Evolutionary conservation across 2,797 vertebrate species (phyloP), one percentile per base, ranked within the genome.

Genomic region (Premnoplex brunnescens): DNA sequence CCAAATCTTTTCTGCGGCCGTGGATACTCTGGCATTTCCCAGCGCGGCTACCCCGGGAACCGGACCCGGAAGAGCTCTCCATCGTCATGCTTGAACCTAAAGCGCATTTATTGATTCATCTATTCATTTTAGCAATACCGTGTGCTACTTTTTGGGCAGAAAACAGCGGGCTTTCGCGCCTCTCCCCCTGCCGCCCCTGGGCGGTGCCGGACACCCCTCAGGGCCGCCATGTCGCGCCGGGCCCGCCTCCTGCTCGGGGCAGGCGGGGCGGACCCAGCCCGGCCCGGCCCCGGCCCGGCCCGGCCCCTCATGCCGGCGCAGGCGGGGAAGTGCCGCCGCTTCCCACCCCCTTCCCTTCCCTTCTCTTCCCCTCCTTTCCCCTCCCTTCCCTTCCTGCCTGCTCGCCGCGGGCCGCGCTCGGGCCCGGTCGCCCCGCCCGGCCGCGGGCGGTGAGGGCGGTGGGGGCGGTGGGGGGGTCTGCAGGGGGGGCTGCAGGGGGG

Each of bases 251-350:
- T 10, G 44, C 12, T 21, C 21, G 10, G 46, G 60, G 68, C 39
- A 46, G 52, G 28, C 3, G 21, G 21, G 15, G 37, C n/a, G 43
- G 75, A 32, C 3, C 18, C 16, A 32, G 16, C 16, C n/a, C 26
- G 15, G 48, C 24, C 48, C 48, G 13, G 26, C 48, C 7, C 37
- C 15, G 91, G 58, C 48, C 7, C 37, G 14, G 91, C 63, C 89
- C 91, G 27, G 80, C 92, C 92, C 91, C 91, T 85, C 48, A 18
- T 36, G 79, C 55, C 88, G 76, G 94, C 93, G 95, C 92, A 96
- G 94, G 95, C 95, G 95, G 94, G 60, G 88, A 85, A 80, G 73
- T 14, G n/a, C n/a, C 7, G 73, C 59, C 1, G 68, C 32, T 76
- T 94, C 74, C 85, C 78, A 16, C 39, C 88, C 74, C 55, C 26